Base-by-base conservation (phyloP, 2,797 vertebrate genomes). In the Channallabes apus region DNA sequence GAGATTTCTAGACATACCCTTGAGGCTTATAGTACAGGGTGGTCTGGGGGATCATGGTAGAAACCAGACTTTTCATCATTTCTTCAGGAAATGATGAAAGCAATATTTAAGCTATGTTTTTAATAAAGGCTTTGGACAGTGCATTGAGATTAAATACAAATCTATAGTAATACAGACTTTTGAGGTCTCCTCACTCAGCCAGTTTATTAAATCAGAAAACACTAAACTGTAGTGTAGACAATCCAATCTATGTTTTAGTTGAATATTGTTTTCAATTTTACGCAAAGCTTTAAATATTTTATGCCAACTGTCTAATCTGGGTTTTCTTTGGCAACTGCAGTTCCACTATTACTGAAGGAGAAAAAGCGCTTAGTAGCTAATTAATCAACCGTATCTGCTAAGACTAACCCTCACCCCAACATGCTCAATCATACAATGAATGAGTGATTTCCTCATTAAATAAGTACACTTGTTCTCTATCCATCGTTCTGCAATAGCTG, bases 321-420 rank as follows among this genome's bases (percentile, higher is more conserved):
- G 1, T 61, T 78, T 38, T 64, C 14, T 79, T n/a, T n/a, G 14
- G 9, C 59, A 81, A 46, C 62, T 54, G 17, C 62, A 54, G 24
- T 67, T 32, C 2, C 29, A 38, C 77, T 46, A 32, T 22, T 81
- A 27, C 79, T 46, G 32, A 15, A 46, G 27, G 79, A 32, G 62
- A 32, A 71, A 51, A 22, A 38, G 73, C 62, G n/a, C 54, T 32
- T 67, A 69, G 69, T 41, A 73, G 54, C 29, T 85, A 85, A 86
- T 86, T 56, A 29, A 86, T 87, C 79, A 82, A 46, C 72, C 46
- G 69, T 64, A 80, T 78, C 82, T 80, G 84, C 75, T 71, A 86
- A 69, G 41, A 72, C 69, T 77, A n/a, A 81, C 27, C 15, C 58
- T 58, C 41, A 32, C 15, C 62, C 62, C 27, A 54, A n/a, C 79